Percentiles rank a stretch among this genome's conserved stretches.
Evolutionary conservation across 2,888 invertebrate genomes (phyloP).

Genomic region (Tetranychus truncatus): DNA sequence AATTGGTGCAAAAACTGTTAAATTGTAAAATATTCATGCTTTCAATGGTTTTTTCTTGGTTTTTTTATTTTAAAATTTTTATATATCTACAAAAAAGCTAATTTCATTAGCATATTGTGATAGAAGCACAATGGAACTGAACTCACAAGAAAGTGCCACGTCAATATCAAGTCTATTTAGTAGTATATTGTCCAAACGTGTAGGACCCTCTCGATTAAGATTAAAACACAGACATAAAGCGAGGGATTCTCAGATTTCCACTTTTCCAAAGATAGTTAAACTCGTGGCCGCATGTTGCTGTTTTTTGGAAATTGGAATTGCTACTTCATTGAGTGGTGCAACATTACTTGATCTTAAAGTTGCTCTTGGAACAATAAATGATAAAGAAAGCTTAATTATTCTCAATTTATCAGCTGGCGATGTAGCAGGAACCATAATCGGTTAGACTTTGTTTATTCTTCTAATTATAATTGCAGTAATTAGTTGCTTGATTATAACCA

Average conservation of each 20-base stretch:
- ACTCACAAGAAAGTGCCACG: background rate
- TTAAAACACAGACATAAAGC: background rate
- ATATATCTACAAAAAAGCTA: no score
- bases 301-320: background rate
- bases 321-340: background rate
- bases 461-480: background rate
- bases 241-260: background rate
- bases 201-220: background rate
- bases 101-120: background rate
- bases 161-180: background rate
- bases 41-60: no score
- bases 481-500: no score
- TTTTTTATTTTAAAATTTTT: no score
- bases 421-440: background rate
- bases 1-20: no score
- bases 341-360: background rate
- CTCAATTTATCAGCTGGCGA: background rate
- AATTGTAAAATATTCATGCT: no score
- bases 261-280: background rate
- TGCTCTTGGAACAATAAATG: background rate
- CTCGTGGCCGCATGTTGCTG: background rate
- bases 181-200: background rate
- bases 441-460: background rate
- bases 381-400: background rate
- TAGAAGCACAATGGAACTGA: background rate